phyloP scores from a whole-genome alignment of 2,888 invertebrate genomes.

The Autographa gamma region DNA sequence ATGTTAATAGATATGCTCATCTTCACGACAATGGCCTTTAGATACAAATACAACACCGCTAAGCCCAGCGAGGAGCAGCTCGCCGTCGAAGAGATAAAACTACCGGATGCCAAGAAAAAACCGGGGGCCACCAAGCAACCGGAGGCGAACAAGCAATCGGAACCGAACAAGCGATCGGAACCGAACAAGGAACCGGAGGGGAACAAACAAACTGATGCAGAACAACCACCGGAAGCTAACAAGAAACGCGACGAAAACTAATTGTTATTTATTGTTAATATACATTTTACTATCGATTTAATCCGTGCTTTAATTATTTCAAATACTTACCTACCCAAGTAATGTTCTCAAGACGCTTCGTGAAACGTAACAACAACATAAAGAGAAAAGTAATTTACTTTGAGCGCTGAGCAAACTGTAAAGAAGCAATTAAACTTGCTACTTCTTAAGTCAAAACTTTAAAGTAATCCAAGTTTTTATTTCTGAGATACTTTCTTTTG shows the following conservation, averaged over 20 bases:
- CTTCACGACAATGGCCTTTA: constrained; percentile 94
- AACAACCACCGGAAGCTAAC: too few species aligned
- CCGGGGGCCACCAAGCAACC: too few species aligned
- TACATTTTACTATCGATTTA: constrained; percentile 50
- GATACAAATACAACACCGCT: constrained; percentile 92
- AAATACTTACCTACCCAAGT: background rate
- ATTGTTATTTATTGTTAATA: constrained; percentile 50
- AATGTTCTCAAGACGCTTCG: background rate
- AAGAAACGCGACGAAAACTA: constrained; percentile 60
- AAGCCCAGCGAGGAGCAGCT: constrained; percentile 76
- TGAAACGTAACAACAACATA: background rate
- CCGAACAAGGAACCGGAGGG: too few species aligned
- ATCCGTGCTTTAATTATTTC: constrained; percentile 8
- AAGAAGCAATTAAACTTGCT: background rate
- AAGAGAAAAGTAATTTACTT: background rate
- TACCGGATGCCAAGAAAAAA: too few species aligned
- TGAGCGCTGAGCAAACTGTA: background rate
- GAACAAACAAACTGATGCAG: too few species aligned
- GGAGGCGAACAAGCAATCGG: too few species aligned
- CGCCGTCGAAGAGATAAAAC: constrained; percentile 74
- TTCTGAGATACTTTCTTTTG: too few species aligned
- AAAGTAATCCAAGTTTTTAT: too few species aligned
- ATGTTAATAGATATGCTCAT: constrained; percentile 95
- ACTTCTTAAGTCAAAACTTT: background rate
- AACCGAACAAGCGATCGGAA: too few species aligned